A percentile compares a stretch with the other conserved stretches of the same genome.
Evolutionary conservation across 2,113 vertebrate genomes (phyloP).

Genomic region (Gnathonemus longibarbis): DNA sequence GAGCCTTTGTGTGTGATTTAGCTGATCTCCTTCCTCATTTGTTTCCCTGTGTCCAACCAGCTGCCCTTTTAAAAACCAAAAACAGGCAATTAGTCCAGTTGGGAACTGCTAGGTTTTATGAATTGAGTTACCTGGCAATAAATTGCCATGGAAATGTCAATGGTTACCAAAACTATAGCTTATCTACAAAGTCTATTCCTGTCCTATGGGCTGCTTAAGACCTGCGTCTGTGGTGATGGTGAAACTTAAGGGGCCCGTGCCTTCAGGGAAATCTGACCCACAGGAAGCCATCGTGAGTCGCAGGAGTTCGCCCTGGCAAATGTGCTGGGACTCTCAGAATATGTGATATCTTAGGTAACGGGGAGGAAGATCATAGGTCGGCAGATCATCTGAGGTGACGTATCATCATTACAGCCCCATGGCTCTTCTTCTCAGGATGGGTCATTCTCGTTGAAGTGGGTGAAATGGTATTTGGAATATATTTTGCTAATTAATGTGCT

Average conservation of each 20-base stretch:
- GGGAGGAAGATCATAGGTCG: not conserved
- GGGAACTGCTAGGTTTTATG: not conserved
- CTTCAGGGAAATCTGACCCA: not conserved
- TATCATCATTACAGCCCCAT: not conserved
- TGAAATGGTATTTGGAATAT: not conserved
- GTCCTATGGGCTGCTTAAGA: not conserved
- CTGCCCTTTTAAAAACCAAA: not conserved
- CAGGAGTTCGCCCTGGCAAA: not conserved
- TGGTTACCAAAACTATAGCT: not conserved
- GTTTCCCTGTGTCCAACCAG: not conserved
- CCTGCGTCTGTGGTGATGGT: not conserved
- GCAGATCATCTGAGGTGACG: not conserved
- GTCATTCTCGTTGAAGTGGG: not conserved
- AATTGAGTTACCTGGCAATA: not conserved
- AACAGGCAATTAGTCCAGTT: not conserved
- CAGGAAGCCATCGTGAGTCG: not conserved
- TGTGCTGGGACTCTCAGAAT: not conserved
- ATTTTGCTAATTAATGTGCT: not conserved
- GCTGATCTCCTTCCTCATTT: not conserved
- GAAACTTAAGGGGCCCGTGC: not conserved
- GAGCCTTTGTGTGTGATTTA: not conserved
- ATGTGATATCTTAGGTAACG: not conserved
- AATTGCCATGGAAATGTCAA: not conserved
- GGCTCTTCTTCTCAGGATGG: not conserved
- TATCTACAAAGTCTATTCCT: not conserved